A percentile compares a stretch with the other conserved stretches of the same genome.
Evolutionary conservation across 2,113 vertebrate species (phyloP).

Genomic region (Balaeniceps rex): DNA sequence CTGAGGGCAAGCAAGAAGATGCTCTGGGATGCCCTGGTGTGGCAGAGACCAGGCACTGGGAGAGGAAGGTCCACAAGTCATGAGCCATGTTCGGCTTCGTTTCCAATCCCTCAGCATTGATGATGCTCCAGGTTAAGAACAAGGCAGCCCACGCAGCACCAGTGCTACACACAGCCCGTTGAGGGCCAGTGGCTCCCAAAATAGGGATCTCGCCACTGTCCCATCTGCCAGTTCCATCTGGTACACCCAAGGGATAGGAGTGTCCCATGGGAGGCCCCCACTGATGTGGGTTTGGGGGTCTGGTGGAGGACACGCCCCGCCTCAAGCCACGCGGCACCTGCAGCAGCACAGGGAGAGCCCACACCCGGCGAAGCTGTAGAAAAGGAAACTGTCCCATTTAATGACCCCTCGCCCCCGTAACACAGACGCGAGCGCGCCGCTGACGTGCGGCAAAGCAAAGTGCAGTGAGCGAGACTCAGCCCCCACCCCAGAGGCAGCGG

Average conservation of each 20-base stretch:
- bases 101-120: background rate
- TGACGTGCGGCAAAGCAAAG: background rate
- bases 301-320: fast-evolving
- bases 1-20: background rate
- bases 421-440: background rate
- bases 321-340: fast-evolving
- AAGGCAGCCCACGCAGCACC: background rate
- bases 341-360: background rate
- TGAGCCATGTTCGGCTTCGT: background rate
- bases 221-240: background rate
- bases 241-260: fast-evolving
- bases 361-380: background rate
- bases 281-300: fast-evolving
- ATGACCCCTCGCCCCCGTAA: conserved; percentile 24
- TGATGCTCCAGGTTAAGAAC: background rate
- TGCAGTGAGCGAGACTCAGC: background rate
- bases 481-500: background rate
- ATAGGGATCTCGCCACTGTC: background rate
- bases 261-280: background rate
- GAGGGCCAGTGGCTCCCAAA: background rate
- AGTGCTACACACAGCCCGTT: fast-evolving
- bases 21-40: background rate
- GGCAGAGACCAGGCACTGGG: background rate
- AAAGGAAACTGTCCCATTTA: conserved; percentile 61
- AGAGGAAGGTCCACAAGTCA: background rate